These are phyloP conservation scores for Drosophila subpulchrella DNA, from an alignment of 1,140 invertebrate species.

Conservation along the genomic window DNA sequence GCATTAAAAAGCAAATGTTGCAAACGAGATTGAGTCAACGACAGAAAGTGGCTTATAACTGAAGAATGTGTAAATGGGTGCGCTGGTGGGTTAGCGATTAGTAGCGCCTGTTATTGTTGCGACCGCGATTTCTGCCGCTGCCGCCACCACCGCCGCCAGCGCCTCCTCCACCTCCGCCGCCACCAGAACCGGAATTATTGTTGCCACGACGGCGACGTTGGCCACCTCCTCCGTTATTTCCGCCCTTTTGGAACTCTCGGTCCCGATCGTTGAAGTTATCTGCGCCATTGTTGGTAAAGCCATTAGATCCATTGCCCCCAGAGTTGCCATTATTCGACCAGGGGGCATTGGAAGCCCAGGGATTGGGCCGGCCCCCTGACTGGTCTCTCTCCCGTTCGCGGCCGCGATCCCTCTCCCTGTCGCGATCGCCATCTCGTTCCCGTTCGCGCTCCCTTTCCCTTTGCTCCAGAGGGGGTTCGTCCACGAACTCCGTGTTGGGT, in stretches of 20 bases:
- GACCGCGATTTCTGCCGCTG: constrained; percentile 61
- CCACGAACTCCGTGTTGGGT: constrained; percentile 64
- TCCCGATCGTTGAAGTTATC: constrained; percentile 63
- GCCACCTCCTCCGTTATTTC: constrained; percentile 48
- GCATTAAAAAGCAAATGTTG: constrained; percentile 26
- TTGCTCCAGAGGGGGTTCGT: constrained; percentile 66
- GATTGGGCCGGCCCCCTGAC: constrained; percentile 56
- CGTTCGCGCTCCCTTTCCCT: constrained; percentile 30
- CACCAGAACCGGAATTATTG: constrained; percentile 41
- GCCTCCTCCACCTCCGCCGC: constrained; percentile 22
- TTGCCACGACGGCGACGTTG: constrained; percentile 69
- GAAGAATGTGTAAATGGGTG: constrained; percentile 34
- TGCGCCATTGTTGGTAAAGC: constrained; percentile 63
- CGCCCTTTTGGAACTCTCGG: constrained; percentile 55
- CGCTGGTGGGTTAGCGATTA: constrained; percentile 37
- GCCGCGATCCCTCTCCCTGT: constrained; percentile 25
- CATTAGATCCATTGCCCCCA: constrained; percentile 51
- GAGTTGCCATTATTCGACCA: constrained; percentile 67
- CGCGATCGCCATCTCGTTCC: constrained; percentile 27
- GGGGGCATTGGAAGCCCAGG: constrained; percentile 68
- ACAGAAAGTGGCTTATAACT: constrained; percentile 12
- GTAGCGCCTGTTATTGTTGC: constrained; percentile 71
- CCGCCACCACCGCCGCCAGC: constrained; percentile 41
- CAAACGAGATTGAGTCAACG: constrained; percentile 18
- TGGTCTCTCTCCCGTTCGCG: constrained; percentile 41